Base-by-base conservation (phyloP, 2,113 vertebrate species). In the Pogonocichla stellata region DNA sequence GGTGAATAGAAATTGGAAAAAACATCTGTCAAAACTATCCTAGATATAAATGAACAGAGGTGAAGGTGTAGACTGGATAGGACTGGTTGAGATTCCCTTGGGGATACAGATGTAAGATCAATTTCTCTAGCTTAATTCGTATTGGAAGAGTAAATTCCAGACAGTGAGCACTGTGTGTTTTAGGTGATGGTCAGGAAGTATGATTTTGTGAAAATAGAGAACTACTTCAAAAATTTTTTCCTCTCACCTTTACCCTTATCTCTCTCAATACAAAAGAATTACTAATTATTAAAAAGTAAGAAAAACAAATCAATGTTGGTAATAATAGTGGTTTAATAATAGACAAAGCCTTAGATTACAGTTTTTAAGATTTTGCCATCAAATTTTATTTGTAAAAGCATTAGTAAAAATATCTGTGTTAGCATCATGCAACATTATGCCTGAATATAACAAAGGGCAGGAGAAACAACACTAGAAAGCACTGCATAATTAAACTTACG, bases 131-230 rank as follows among this genome's bases (percentile, higher is more conserved):
- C 4, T 73, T 77, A 70, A 66, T 73, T 86, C 42, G 19, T 65
- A 84, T 45, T 40, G 45, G 26, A 53, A 73, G 10, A 53, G 23
- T 51, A 47, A 88, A 78, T 17, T 81, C 22, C 28, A 87, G 38
- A n/a, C 38, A 88, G 26, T 0, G 0, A 91, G 34, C 38, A 64
- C 8, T 64, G 20, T 3, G 0, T 56, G 24, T 1, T 91, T 89
- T 36, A 85, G 58, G 19, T 47, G 42, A 84, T n/a, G 26, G 9
- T 57, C 31, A 75, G 12, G n/a, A 75, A 82, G n/a, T 8, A 82
- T 2, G 4, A 42, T 72, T 82, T 75, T 82, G 28, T 29, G 26
- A 79, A 84, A 92, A 83, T 22, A 93, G 19, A 90, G 19, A 86
- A n/a, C 10, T 70, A 26, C 14, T 71, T 69, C 6, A 12, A 33